These are phyloP conservation scores for Peromyscus polionotus DNA, from an alignment of 2,113 vertebrate species.

Conservation along the genomic window DNA sequence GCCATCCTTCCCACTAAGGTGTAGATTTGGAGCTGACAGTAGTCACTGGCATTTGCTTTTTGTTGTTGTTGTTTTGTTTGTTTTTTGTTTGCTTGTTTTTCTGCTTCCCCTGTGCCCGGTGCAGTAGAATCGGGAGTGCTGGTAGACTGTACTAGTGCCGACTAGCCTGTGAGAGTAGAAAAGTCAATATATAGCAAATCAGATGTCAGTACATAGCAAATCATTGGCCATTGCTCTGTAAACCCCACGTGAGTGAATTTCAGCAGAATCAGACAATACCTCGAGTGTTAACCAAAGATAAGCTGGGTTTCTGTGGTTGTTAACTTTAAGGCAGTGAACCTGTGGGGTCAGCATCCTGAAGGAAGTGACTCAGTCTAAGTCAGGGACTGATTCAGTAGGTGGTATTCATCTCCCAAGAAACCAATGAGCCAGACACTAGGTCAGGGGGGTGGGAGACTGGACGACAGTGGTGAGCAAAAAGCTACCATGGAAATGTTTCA, in stretches of 20 bases:
- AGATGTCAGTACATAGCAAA: neutral
- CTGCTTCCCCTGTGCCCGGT: neutral
- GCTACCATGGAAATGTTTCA: neutral
- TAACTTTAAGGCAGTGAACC: neutral
- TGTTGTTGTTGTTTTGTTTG: neutral
- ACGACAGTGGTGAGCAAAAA: neutral
- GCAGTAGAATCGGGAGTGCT: neutral
- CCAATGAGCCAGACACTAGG: neutral
- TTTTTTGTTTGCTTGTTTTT: neutral
- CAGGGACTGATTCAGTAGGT: neutral
- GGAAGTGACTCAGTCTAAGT: conserved; percentile 5
- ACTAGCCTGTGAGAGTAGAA: neutral
- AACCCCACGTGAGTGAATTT: neutral
- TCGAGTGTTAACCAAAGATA: neutral
- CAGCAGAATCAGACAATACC: neutral
- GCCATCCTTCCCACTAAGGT: neutral
- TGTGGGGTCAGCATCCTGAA: neutral
- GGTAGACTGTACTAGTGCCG: neutral
- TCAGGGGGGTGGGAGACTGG: neutral
- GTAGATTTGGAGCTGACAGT: neutral
- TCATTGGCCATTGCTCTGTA: neutral
- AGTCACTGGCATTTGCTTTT: neutral
- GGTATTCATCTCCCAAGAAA: conserved; percentile 13
- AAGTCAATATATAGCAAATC: neutral
- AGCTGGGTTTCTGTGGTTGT: neutral